Evolutionary conservation across 2,113 vertebrate genomes (phyloP).

Genomic region (Cololabis saira): DNA sequence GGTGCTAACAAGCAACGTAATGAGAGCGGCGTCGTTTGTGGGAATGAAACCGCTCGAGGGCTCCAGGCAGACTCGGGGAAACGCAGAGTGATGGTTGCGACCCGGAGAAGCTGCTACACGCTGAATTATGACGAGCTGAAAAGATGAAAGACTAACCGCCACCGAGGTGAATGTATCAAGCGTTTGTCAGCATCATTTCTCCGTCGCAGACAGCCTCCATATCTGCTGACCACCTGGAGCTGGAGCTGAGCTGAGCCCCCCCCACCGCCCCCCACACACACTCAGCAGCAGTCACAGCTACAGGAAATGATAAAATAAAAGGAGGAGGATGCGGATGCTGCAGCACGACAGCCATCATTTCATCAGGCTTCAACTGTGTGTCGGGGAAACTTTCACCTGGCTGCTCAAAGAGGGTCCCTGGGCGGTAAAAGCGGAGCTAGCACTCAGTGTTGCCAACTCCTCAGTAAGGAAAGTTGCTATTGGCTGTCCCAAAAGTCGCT

Average conservation of each 20-base stretch:
- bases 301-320: slow-evolving; percentile 4
- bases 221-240: slow-evolving; percentile 28
- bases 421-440: slow-evolving; percentile 40
- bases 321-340: slow-evolving; percentile 1
- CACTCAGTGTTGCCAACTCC: too few relatives aligned
- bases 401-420: slow-evolving; percentile 25
- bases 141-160: slow-evolving; percentile 2
- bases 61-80: background rate
- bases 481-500: too few relatives aligned
- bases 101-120: background rate
- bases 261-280: too few relatives aligned
- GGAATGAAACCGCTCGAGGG: background rate
- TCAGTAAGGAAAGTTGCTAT: too few relatives aligned
- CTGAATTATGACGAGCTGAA: background rate
- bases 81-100: background rate
- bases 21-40: background rate
- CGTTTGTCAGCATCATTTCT: slow-evolving; percentile 31
- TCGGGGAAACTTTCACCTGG: slow-evolving; percentile 22
- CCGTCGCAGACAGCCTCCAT: slow-evolving; percentile 30
- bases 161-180: slow-evolving; percentile 18
- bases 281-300: slow-evolving; percentile 10
- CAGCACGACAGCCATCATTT: slow-evolving; percentile 5
- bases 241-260: too few relatives aligned
- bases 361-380: slow-evolving; percentile 7
- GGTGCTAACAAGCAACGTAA: background rate